A percentile compares a stretch with the other conserved stretches of the same genome.
Evolutionary conservation across 2,113 vertebrate species (phyloP).

Genomic region (Sylvia atricapilla): DNA sequence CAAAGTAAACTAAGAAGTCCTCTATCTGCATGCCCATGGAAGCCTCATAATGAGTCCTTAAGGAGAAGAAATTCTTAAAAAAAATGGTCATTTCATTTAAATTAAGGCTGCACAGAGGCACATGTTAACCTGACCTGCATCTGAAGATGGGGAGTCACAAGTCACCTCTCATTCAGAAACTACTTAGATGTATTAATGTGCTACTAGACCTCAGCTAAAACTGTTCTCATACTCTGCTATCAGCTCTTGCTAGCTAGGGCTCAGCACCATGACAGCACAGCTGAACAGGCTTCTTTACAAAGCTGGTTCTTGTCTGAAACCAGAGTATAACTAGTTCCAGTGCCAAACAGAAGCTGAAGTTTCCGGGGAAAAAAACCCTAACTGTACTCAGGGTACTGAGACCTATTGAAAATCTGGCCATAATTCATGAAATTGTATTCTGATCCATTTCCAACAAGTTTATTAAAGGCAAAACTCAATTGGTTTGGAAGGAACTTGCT

Average conservation of each 20-base stretch:
- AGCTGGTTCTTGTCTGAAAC: not conserved
- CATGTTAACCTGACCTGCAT: not conserved
- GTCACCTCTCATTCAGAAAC: not conserved
- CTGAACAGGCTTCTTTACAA: not conserved
- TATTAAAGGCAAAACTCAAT: not conserved
- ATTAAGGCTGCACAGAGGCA: not conserved
- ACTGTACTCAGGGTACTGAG: not conserved
- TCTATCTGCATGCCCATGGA: not conserved
- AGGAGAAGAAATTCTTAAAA: not conserved
- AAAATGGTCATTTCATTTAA: not conserved
- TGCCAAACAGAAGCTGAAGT: not conserved
- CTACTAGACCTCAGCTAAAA: not conserved
- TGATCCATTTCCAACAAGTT: not conserved
- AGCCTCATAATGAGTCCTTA: not conserved
- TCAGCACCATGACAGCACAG: not conserved
- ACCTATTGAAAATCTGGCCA: not conserved
- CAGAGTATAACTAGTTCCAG: not conserved
- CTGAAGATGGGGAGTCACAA: not conserved
- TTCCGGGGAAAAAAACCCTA: not conserved
- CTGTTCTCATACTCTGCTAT: not conserved
- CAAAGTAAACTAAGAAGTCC: not conserved
- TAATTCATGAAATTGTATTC: not conserved
- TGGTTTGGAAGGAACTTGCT: slow-evolving; percentile 2
- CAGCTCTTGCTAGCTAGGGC: not conserved
- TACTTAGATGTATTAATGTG: not conserved